Evolutionary conservation across 2,113 vertebrate genomes (phyloP).

Genomic region (Cinclus cinclus): DNA sequence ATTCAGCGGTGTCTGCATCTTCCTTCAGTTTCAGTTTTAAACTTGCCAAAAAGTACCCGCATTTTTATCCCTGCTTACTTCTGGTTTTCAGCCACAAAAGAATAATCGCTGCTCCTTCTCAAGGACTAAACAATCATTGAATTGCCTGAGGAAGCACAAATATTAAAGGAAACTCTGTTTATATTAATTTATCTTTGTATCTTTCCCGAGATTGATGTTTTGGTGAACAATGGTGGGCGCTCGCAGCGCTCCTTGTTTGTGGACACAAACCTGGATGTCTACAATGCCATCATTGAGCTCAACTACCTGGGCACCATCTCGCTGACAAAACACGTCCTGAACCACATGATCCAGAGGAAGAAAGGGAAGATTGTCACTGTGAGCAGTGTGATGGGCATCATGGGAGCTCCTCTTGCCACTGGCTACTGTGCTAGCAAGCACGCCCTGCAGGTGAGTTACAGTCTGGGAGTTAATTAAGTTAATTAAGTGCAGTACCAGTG

Average conservation of each 20-base stretch:
- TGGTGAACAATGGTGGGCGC: constrained; percentile 91
- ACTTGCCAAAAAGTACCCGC: background rate
- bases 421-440: constrained; percentile 94
- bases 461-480: background rate
- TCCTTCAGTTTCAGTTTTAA: background rate
- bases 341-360: constrained; percentile 85
- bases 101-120: background rate
- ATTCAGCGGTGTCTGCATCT: background rate
- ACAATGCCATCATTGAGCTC: constrained; percentile 84
- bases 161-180: background rate
- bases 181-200: background rate
- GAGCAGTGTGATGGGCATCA: constrained; percentile 85
- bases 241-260: constrained; percentile 86
- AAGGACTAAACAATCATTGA: background rate
- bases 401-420: constrained; percentile 77
- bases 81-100: background rate
- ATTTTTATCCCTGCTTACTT: background rate
- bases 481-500: background rate
- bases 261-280: constrained; percentile 86
- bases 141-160: background rate
- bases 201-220: constrained; percentile 82
- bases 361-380: constrained; percentile 86
- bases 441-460: constrained; percentile 83
- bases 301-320: constrained; percentile 93
- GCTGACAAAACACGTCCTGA: constrained; percentile 88